Evolutionary conservation across 2,888 invertebrate genomes (phyloP), one percentile per base, ranked within the genome.

Genomic region (Netelia virgata): DNA sequence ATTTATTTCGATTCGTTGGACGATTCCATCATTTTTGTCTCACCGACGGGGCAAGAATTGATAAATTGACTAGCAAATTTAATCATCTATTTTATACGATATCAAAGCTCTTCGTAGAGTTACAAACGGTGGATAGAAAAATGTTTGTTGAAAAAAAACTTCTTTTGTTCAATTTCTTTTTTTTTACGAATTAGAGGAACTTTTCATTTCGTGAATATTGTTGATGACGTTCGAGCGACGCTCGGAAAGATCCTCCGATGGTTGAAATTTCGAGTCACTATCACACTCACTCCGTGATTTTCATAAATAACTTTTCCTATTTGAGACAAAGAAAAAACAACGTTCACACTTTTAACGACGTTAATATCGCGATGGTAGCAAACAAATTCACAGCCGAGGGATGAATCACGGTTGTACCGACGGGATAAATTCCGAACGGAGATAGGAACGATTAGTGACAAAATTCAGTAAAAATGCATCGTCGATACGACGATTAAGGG

Each of bases 71-170:
- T 36, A 16, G 16, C 28, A 36, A 64, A 64, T 57, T 20, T 57
- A 55, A 43, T 16, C 8, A 55, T 16, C 59, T 20, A 10, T 63
- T 69, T 68, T 77, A 16, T 47, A 18, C 0, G 16, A 8, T 10
- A 47, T 50, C 36, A 50, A 59, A 76, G 16, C 23, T 72, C 59
- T 8, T 23, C 14, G 47, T 43, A 72, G 41, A 57, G 9, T 57
- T 18, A 68, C 16, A 69, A 81, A 69, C 36, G n/a, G 41, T 1
- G 36, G 5, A 68, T 81, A 75, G 16, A 81, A 75, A 81, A 81
- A 18, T 61, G 36, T 68, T 14, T 11, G 47, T 36, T n/a, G 3
- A 70, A 57, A 70, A 57, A 66, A 55, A 6, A 18, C 18, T 3
- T n/a, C n/a, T n/a, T n/a, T 50, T 18, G 8, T 11, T 59, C 43